Evolutionary conservation across 2,888 invertebrate genomes (phyloP).

Genomic region (Tridacna crocea): DNA sequence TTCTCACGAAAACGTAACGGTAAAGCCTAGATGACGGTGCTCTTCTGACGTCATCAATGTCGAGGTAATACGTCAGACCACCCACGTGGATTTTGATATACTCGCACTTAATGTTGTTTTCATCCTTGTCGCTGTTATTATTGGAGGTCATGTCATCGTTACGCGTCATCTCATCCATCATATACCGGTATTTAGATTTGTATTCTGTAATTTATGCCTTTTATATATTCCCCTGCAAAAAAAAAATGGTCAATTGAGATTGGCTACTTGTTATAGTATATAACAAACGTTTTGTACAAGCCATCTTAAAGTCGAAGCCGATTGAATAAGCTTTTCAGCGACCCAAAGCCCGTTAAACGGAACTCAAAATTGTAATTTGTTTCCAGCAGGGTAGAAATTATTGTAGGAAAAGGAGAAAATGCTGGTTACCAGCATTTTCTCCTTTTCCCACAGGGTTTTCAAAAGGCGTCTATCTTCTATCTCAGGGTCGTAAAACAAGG

Average conservation of each 20-base stretch:
- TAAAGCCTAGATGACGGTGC: slow-evolving; percentile 48
- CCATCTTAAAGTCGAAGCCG: too few relatives aligned
- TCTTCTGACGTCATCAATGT: slow-evolving; percentile 49
- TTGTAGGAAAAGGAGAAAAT: too few relatives aligned
- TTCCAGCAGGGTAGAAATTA: too few relatives aligned
- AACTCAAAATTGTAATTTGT: too few relatives aligned
- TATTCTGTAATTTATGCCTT: neutral
- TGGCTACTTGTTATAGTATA: too few relatives aligned
- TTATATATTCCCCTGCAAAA: neutral
- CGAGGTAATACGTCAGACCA: slow-evolving; percentile 48
- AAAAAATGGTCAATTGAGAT: neutral
- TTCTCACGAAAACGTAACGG: slow-evolving; percentile 38
- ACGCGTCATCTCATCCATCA: neutral
- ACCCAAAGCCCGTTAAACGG: too few relatives aligned
- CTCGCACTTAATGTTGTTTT: slow-evolving; percentile 26
- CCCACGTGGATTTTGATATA: slow-evolving; percentile 40
- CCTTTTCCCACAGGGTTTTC: too few relatives aligned
- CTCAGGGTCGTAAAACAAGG: too few relatives aligned
- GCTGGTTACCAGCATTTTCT: too few relatives aligned
- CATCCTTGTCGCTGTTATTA: slow-evolving; percentile 20
- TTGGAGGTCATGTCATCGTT: neutral
- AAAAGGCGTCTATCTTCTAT: too few relatives aligned
- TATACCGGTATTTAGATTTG: neutral
- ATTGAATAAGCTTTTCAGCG: too few relatives aligned
- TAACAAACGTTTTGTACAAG: too few relatives aligned